These are phyloP conservation scores for Ammodytes marinus DNA, from an alignment of 2,113 vertebrate genomes.

Conservation along the genomic window DNA sequence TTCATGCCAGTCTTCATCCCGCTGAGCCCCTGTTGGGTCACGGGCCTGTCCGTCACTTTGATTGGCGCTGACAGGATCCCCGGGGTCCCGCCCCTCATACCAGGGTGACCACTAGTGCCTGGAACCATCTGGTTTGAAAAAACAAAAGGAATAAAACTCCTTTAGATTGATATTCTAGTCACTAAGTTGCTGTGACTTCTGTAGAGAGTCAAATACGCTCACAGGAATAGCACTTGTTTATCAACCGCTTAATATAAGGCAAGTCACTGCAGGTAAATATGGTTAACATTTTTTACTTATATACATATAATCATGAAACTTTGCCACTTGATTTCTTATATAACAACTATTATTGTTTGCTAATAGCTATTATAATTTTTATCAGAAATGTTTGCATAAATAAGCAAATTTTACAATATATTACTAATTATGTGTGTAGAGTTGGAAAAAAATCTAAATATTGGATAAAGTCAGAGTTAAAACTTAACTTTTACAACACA, in stretches of 20 bases:
- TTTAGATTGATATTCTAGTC: background rate
- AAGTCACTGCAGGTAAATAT: too few relatives aligned
- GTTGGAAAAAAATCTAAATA: too few relatives aligned
- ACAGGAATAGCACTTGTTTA: background rate
- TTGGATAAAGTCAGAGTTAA: too few relatives aligned
- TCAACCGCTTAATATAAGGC: background rate
- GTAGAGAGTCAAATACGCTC: background rate
- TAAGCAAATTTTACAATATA: too few relatives aligned
- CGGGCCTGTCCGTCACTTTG: slow-evolving; percentile 94
- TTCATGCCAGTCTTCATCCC: slow-evolving; percentile 97
- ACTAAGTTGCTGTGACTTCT: background rate
- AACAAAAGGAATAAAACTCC: background rate
- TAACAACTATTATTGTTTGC: too few relatives aligned
- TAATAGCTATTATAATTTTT: too few relatives aligned
- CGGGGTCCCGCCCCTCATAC: slow-evolving; percentile 84
- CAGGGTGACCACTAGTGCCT: slow-evolving; percentile 87
- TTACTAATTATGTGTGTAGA: too few relatives aligned
- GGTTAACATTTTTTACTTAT: too few relatives aligned
- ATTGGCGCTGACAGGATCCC: slow-evolving; percentile 93
- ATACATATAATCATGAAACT: too few relatives aligned
- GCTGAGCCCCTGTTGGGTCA: slow-evolving; percentile 97
- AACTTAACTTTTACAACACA: too few relatives aligned
- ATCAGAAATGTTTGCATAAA: too few relatives aligned
- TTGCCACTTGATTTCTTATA: too few relatives aligned
- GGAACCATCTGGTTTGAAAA: slow-evolving; percentile 87